Base-by-base conservation (phyloP, 2,797 vertebrate genomes). In the Tapera naevia region DNA sequence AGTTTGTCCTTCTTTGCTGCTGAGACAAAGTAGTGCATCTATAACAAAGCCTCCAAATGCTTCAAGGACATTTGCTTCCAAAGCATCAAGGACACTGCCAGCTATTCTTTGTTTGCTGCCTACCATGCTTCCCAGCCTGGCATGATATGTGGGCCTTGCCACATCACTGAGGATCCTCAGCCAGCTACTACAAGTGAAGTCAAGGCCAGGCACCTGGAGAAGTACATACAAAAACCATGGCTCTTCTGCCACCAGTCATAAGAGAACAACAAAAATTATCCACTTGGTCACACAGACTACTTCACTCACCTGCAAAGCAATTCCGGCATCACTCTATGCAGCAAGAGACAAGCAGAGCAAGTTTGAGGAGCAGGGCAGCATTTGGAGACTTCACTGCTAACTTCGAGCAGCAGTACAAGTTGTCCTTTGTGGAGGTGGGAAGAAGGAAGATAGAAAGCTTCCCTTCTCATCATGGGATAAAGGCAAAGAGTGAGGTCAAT, bases 231-330 rank as follows among this genome's bases (percentile, higher is more conserved):
- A 93, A 60, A 70, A 39, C 24, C n/a, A 87, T 37, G 74, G 27
- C 22, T 88, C 15, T 91, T 45, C 65, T 28, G 65, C 46, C 62
- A 22, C 62, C 22, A 50, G 18, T 50, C 43, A 58, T 33, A 70
- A 62, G 24, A 45, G 17, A 71, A 7, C 9, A 5, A 8, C 18
- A 46, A n/a, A n/a, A 62, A 70, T 50, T 45, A 80, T 13, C 66
- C 37, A 76, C 17, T 54, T 0, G 0, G 9, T 18, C n/a, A 46
- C 45, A 89, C 17, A 60, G 35, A 11, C 4, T 48, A n/a, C 15
- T 71, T 86, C 39, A 62, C 13, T 41, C 17, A 67, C 35, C 70
- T 27, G 53, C 17, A 48, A 72, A 80, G 32, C 45, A 82, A 75
- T 32, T 64, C 27, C 23, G 48, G 4, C 4, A 7, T 33, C n/a